phyloP scores from a whole-genome alignment of 2,888 invertebrate species.

The Aquatica leii region DNA sequence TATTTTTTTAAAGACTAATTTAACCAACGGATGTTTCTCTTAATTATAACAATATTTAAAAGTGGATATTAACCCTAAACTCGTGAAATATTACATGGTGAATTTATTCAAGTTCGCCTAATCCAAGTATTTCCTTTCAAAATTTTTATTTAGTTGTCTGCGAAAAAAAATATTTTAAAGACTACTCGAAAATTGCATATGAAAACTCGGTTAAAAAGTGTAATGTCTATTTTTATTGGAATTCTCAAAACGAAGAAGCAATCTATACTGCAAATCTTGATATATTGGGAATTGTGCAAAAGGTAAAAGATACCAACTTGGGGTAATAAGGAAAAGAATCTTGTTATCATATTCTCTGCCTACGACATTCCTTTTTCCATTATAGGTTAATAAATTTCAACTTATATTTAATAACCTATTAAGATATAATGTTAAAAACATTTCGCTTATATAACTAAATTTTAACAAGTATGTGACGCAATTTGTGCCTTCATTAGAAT shows the following conservation, averaged over 20 bases:
- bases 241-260: background rate
- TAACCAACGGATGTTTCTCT: no score
- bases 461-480: no score
- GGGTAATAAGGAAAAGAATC: constrained; percentile 3
- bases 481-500: no score
- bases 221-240: constrained; percentile 4
- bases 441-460: no score
- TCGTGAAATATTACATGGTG: no score
- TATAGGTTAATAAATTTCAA: constrained; percentile 10
- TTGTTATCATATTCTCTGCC: constrained; percentile 10
- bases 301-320: constrained; percentile 6
- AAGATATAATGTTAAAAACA: no score
- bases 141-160: background rate
- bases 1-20: no score
- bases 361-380: constrained; percentile 9
- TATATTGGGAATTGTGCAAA: constrained; percentile 3
- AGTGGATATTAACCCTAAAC: no score
- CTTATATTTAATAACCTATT: constrained; percentile 7
- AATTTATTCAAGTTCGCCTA: no score
- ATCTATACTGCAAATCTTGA: constrained; percentile 8
- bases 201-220: background rate
- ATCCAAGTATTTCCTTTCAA: no score
- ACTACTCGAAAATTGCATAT: background rate
- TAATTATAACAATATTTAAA: no score
- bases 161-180: background rate